Base-by-base conservation (phyloP, 2,797 vertebrate genomes). In the Alosa sapidissima region DNA sequence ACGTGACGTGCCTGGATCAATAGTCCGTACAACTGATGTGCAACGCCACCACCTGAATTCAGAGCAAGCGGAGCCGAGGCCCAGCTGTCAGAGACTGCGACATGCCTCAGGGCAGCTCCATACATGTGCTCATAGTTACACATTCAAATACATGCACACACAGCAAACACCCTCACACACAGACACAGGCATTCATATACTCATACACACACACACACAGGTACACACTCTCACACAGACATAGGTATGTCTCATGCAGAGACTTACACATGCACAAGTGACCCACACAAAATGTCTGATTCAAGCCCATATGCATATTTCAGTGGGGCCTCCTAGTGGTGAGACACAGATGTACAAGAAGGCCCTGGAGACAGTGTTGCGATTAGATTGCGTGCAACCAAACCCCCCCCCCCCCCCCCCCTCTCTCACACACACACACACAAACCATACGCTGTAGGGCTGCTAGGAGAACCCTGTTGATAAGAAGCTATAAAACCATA, bases 401-500 rank as follows among this genome's bases (percentile, higher is more conserved):
- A 2, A 62, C 11, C 24, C 1, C 51, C 11, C 51, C 65, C 0
- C 28, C 2, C 62, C 0, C 24, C 5, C 62, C 0, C 24, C 1
- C 62, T 2, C 65, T 3, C 28, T 11, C 28, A 28, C 60, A 24
- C n/a, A 24, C 24, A 24, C 60, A 65, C 60, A 65, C 60, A 65
- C 60, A 65, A 28, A 13, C 28, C 68, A 75, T 33, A 75, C 9
- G 33, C 68, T 41, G 13, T 41, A 41, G 68, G 33, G 11, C 24
- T 10, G 28, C 19, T 55, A 75, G 49, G 68, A 75, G 36, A 45
- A 81, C 51, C 60, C 11, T 55, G 54, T 87, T 83, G 72, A 89
- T 68, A 83, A 36, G 65, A 55, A 36, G 3, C 81, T 83, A 86
- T 90, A 91, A 90, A 92, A 87, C 81, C 83, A 90, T 92, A 91